Conservation (phyloP, 2,888 invertebrate genomes). For the Kuschelorhynchus macadamiae region DNA sequence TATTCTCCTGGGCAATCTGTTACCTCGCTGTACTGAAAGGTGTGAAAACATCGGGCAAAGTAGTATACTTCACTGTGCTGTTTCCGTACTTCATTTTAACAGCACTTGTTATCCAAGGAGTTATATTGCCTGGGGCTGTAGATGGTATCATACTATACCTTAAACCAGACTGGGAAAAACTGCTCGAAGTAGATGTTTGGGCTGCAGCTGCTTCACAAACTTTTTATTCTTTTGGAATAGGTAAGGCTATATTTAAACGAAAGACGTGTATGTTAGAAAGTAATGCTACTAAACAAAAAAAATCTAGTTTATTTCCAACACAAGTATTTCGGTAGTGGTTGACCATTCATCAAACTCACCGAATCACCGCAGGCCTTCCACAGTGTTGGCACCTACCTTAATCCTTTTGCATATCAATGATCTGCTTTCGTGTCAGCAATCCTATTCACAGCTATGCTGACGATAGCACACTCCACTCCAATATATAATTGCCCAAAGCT, state of each 20-base stretch:
- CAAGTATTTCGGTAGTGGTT: too few relatives aligned
- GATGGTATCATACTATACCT: conserved; percentile 83
- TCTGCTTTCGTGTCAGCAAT: too few relatives aligned
- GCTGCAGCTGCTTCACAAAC: conserved; percentile 88
- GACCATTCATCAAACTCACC: too few relatives aligned
- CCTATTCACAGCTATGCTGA: too few relatives aligned
- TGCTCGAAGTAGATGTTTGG: conserved; percentile 81
- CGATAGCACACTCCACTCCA: too few relatives aligned
- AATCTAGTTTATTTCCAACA: too few relatives aligned
- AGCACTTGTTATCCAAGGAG: conserved; percentile 72
- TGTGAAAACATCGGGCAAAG: conserved; percentile 92
- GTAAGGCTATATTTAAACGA: conserved; percentile 51
- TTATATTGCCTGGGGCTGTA: conserved; percentile 77
- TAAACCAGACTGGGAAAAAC: conserved; percentile 78
- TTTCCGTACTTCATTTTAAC: conserved; percentile 82
- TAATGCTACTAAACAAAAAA: too few relatives aligned
- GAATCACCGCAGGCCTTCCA: too few relatives aligned
- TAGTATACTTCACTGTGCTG: conserved; percentile 81
- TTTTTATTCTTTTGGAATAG: conserved; percentile 87
- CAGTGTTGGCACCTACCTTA: too few relatives aligned
- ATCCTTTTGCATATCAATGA: too few relatives aligned
- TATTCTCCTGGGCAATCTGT: conserved; percentile 85
- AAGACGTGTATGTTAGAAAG: too few relatives aligned
- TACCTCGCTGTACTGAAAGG: conserved; percentile 89
- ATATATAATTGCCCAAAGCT: too few relatives aligned